These are phyloP conservation scores for Luscinia luscinia DNA, from an alignment of 2,797 vertebrate species.

Conservation along the genomic window DNA sequence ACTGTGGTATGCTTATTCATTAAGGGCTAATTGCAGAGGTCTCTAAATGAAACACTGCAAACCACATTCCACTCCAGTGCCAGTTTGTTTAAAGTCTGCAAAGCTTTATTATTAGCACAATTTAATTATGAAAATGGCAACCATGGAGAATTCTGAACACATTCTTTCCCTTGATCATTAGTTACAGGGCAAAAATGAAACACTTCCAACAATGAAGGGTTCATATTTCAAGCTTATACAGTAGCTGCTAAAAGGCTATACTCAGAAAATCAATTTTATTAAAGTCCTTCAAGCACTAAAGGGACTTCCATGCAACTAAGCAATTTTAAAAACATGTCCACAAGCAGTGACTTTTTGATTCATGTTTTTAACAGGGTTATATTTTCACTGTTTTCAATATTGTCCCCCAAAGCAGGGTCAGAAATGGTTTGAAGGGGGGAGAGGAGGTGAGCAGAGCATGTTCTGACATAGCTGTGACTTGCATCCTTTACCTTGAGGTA, in stretches of 20 bases:
- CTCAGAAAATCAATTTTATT: conserved; percentile 99
- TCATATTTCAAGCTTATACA: conserved; percentile 98
- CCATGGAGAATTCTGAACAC: conserved; percentile 94
- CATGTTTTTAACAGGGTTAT: conserved; percentile 89
- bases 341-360: conserved; percentile 86
- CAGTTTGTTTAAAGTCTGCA: conserved; percentile 94
- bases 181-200: conserved; percentile 95
- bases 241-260: conserved; percentile 96
- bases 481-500: conserved; percentile 66
- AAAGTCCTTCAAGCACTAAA: conserved; percentile 97
- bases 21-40: conserved; percentile 86
- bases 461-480: conserved; percentile 72
- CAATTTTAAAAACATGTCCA: conserved; percentile 96
- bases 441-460: conserved; percentile 41
- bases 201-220: conserved; percentile 96
- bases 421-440: conserved; percentile 76
- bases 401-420: conserved; percentile 88
- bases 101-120: conserved; percentile 96
- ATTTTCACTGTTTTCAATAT: conserved; percentile 89
- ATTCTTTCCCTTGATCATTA: conserved; percentile 94
- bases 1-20: conserved; percentile 81
- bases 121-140: conserved; percentile 99
- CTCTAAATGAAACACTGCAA: conserved; percentile 86
- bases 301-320: conserved; percentile 94
- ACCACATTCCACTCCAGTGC: conserved; percentile 82